Evolutionary conservation across 2,888 invertebrate genomes (phyloP).

Genomic region (Nemotelus nigrinus): DNA sequence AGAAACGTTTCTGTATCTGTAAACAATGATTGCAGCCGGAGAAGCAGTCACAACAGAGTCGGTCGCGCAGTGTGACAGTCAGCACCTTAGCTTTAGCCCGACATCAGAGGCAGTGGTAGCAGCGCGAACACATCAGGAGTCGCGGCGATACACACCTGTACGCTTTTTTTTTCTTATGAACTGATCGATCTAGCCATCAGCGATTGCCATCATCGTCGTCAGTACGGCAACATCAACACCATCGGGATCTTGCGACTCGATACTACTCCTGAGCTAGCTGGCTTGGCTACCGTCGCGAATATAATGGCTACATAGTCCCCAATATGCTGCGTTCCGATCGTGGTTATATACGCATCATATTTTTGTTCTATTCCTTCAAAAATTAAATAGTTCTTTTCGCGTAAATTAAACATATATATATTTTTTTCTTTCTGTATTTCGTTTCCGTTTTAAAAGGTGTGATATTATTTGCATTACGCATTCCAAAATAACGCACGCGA

Average conservation of each 20-base stretch:
- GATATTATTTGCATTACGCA: too few relatives aligned
- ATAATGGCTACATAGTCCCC: neutral
- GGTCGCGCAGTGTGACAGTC: neutral
- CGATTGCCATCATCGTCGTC: neutral
- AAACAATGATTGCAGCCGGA: too few relatives aligned
- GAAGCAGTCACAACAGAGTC: neutral
- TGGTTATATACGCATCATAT: neutral
- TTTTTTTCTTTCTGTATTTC: neutral
- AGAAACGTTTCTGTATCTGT: too few relatives aligned
- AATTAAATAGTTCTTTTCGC: neutral
- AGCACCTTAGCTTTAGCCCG: neutral
- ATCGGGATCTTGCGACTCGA: too few relatives aligned
- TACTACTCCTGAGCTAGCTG: too few relatives aligned
- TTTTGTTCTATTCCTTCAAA: neutral
- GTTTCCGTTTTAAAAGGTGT: neutral
- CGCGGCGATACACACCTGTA: neutral
- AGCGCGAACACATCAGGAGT: neutral
- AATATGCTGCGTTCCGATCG: constrained; percentile 16
- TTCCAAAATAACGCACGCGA: too few relatives aligned
- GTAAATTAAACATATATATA: neutral
- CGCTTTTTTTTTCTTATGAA: constrained; percentile 1
- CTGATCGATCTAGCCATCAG: neutral
- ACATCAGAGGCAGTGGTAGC: too few relatives aligned
- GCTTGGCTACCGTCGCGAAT: too few relatives aligned
- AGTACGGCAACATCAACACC: neutral